Evolutionary conservation across 2,113 vertebrate genomes (phyloP), one percentile per base, ranked within the genome.

Genomic region (Oncorhynchus kisutch): DNA sequence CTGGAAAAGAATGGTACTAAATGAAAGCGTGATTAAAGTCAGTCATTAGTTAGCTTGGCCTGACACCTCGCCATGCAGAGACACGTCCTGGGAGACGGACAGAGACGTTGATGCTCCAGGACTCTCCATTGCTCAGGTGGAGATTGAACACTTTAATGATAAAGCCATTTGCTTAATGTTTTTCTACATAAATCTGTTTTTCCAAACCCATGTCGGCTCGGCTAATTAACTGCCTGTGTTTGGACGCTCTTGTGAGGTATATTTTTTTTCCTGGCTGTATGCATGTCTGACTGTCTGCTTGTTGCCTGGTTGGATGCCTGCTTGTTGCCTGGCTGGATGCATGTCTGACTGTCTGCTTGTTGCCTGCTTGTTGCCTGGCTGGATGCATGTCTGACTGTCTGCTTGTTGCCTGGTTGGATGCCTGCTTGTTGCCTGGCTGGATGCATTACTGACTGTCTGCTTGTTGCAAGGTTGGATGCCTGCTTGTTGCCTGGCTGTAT

Each of bases 11-110:
- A 73, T 73, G 67, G 71, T 74, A 76, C 60, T 81, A 84, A 84
- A 84, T 81, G 78, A 81, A 84, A 84, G 74, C 79, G 73, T 71
- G 76, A 84, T 84, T 84, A 79, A 84, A 73, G 62, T 13, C 49
- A 57, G 73, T 67, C 77, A 77, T 84, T 84, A 74, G 75, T 78
- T 71, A 71, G 67, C 66, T 74, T 18, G 66, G 27, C 68, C 67
- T 81, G 75, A 74, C 72, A 57, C 48, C 18, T 60, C 31, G 22
- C n/a, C 29, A 4, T 3, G 77, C 76, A 54, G 51, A 18, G 16
- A 5, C 13, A 54, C 51, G 51, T 54, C 80, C 66, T 12, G 4
- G 80, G 71, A 76, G 62, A 73, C 54, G 24, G 29, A 68, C 54
- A 31, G 22, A 68, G 65, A 64, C 67, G 57, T 70, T 60, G 75